Base-by-base conservation (phyloP, 37 sponge, comb jelly and placozoan genomes). In the Agelas oroides region DNA sequence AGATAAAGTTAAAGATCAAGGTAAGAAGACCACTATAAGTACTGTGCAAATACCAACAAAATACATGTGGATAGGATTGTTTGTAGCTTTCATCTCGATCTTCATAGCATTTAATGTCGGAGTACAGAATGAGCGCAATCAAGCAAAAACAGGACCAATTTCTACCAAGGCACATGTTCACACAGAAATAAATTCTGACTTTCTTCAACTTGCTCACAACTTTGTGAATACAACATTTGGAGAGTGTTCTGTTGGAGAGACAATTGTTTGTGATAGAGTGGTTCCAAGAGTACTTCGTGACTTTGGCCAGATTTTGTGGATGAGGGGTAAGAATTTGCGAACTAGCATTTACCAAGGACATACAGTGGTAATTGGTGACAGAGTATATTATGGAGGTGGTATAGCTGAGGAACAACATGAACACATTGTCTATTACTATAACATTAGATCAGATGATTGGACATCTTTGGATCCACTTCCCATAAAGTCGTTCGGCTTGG, bases 401-500 rank as follows among this genome's bases (percentile, higher is more conserved):
- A 65, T 39, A 32, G 33, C 11, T 5, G 39, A 77, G 5, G 78
- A 77, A 61, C 17, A 36, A 35, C 78, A 77, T 61, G n/a, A 77
- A 28, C 31, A 59, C 78, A 13, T 13, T 77, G 81, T 80, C 18
- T 80, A 80, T 57, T 80, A 70, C 38, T 80, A 80, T 67, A 14
- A 80, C 57, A 33, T 70, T 8, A n/a, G 17, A 5, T 11, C 13
- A 53, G 34, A 67, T 52, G 19, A 80, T 24, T 80, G 81, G 81
- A 80, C 69, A 12, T 21, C 23, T 14, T 61, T 77, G 25, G 17
- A 28, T 15, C 36, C 15, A 34, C 65, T 77, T n/a, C 78, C 78
- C 32, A 37, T 77, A 6, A 77, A 61, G 61, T 77, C 78, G 20
- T 77, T 77, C 61, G 78, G 78, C 15, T 37, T 77, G n/a, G 78